Evolutionary conservation across 2,113 vertebrate genomes (phyloP).

Genomic region (Poecile atricapillus): DNA sequence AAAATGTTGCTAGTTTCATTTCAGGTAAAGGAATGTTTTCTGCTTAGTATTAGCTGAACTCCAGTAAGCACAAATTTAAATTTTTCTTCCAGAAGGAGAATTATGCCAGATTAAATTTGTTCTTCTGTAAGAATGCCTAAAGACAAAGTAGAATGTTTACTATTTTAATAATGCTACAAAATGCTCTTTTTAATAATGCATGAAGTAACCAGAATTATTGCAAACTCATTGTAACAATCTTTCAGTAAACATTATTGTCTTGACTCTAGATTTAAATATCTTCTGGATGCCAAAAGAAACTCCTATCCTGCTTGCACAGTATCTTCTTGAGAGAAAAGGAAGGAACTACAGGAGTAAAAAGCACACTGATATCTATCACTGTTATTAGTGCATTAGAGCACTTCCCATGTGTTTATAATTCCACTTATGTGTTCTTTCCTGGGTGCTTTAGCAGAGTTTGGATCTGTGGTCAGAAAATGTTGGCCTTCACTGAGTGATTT

Average conservation of each 20-base stretch:
- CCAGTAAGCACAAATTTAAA: not conserved
- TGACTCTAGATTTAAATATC: not conserved
- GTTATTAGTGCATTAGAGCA: not conserved
- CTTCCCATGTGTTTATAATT: not conserved
- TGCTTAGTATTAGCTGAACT: not conserved
- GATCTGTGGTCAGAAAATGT: not conserved
- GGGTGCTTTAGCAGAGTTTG: not conserved
- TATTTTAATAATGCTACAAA: not conserved
- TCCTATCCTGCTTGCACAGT: not conserved
- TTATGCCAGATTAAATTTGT: not conserved
- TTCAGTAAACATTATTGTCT: not conserved
- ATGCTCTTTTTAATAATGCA: slow-evolving; percentile 22
- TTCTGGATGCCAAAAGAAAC: not conserved
- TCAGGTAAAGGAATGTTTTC: not conserved
- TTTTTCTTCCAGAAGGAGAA: not conserved
- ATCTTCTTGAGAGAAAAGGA: not conserved
- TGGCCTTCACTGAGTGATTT: not conserved
- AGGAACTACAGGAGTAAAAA: not conserved
- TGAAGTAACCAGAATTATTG: slow-evolving; percentile 13
- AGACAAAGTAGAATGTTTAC: not conserved
- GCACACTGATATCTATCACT: not conserved
- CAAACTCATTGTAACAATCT: not conserved
- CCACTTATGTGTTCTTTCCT: not conserved
- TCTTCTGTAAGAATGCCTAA: not conserved
- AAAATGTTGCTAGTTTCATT: not conserved